phyloP scores from a whole-genome alignment of 2,888 invertebrate genomes.

The Deilephila porcellus region DNA sequence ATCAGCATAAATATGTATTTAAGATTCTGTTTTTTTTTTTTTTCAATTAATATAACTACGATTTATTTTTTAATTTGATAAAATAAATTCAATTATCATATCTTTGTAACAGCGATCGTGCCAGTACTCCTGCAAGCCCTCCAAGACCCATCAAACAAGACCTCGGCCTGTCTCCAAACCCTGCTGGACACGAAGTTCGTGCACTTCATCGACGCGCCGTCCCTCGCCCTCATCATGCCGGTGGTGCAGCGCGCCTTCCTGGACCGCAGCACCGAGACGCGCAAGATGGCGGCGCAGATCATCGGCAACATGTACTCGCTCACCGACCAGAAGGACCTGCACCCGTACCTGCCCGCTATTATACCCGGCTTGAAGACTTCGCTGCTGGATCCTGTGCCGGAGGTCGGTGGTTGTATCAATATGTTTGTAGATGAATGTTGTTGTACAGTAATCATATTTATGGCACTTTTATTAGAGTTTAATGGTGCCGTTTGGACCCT shows the following conservation, averaged over 20 bases:
- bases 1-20: no score
- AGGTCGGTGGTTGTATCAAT: conserved; percentile 78
- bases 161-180: conserved; percentile 96
- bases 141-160: conserved; percentile 98
- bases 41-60: no score
- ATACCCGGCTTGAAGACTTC: conserved; percentile 98
- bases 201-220: conserved; percentile 99
- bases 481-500: no score
- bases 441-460: no score
- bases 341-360: conserved; percentile 97
- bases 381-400: conserved; percentile 98
- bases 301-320: conserved; percentile 99
- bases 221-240: conserved; percentile 99
- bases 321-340: conserved; percentile 98
- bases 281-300: conserved; percentile 99
- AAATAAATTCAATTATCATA: neutral
- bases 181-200: conserved; percentile 98
- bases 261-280: conserved; percentile 98
- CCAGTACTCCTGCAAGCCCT: conserved; percentile 94
- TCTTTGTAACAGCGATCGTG: conserved; percentile 87
- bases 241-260: conserved; percentile 99
- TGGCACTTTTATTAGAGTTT: no score
- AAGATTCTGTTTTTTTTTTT: no score
- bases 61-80: no score
- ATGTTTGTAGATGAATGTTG: no score